Base-by-base conservation (phyloP, 2,888 invertebrate species). In the Trissolcus japonicus region DNA sequence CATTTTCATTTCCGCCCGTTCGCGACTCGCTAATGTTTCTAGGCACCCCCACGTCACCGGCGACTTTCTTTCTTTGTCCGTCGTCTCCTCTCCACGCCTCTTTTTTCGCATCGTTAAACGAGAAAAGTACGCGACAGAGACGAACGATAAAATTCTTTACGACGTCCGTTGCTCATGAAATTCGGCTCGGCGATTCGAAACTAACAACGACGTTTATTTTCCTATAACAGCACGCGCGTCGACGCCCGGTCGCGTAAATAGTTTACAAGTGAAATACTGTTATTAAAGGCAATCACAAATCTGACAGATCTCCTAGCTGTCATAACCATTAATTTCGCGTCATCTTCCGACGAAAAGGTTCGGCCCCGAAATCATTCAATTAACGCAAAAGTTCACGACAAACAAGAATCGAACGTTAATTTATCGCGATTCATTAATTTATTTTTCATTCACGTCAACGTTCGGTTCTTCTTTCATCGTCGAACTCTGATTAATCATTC, bases 21-120 rank as follows among this genome's bases (percentile, higher is more conserved):
- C 65, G 77, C 77, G 57, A 63, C 65, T 63, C 72, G 56, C 60
- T 65, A 66, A 74, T 69, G 66, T 61, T 76, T 71, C 57, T 57
- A 63, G 65, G 55, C 69, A 69, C 65, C 69, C 35, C 59, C 51
- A 63, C 48, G 16, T 55, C 68, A 55, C 14, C 35, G 48, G 21
- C 19, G 40, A 56, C 53, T 29, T 55, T 61, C 69, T 65, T 55
- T 69, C 67, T 76, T 51, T 60, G 61, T 56, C 62, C 48, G 53
- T 51, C 46, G 53, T 54, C 50, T 54, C 66, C 57, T 65, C 59
- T 60, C 63, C 78, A 59, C 67, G 71, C 57, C 71, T 78, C 75
- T 78, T 75, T 78, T 78, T 75, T 78, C 78, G 71, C 78, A 75
- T 78, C 78, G 78, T 78, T 78, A 71, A 71, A 63, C 71, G 71